Evolutionary conservation across 2,797 vertebrate genomes (phyloP).

Genomic region (Tokudaia tokunoshimensis): DNA sequence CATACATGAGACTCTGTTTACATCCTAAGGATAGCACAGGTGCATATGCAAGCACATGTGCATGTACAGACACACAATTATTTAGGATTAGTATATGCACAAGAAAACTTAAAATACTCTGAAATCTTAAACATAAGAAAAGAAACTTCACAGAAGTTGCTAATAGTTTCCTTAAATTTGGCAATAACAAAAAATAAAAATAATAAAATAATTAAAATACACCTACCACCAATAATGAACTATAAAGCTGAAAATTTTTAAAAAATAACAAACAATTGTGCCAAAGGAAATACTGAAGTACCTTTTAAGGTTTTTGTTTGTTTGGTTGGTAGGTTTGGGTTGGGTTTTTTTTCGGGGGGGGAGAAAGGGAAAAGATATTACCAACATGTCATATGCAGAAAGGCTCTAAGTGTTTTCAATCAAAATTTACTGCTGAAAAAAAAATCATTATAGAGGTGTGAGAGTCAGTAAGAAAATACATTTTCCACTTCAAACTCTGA

Average conservation of each 20-base stretch:
- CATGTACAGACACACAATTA: not conserved
- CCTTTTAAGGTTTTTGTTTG: not conserved
- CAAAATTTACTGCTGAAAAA: constrained; percentile 21
- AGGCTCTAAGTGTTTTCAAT: constrained; percentile 31
- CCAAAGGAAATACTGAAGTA: constrained; percentile 30
- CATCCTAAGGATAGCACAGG: not conserved
- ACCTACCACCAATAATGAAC: not conserved
- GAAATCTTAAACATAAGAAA: constrained; percentile 45
- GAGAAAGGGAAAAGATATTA: not conserved
- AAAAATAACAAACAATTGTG: constrained; percentile 9
- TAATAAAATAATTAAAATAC: constrained; percentile 37
- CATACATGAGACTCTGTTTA: not conserved
- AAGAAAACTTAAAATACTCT: constrained; percentile 45
- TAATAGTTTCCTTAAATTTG: constrained; percentile 37
- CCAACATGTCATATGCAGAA: constrained; percentile 48
- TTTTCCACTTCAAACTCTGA: constrained; percentile 26
- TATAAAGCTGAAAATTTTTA: constrained; percentile 6
- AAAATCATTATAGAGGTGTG: constrained; percentile 19
- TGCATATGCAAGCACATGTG: not conserved
- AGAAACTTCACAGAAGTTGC: constrained; percentile 41
- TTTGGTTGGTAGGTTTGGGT: not conserved
- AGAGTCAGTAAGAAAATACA: constrained; percentile 26
- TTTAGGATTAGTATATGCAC: constrained; percentile 8
- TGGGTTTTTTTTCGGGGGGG: not conserved
- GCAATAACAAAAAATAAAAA: constrained; percentile 45